A percentile compares a stretch with the other conserved stretches of the same genome.
Conservation (phyloP, 2,797 vertebrate species). For the Gymnothorax javanicus region DNA sequence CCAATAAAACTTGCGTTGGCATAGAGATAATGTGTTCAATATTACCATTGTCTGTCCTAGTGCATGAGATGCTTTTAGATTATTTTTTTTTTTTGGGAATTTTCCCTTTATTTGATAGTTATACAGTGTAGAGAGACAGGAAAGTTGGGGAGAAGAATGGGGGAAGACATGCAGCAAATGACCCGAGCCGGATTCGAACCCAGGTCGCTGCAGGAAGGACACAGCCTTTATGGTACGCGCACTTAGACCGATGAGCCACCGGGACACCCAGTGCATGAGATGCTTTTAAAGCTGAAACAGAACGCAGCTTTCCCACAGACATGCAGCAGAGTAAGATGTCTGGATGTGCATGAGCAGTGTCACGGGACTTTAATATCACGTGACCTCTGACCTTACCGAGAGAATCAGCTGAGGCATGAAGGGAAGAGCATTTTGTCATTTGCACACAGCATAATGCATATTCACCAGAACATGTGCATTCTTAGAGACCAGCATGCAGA, state of each 20-base stretch:
- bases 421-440: slow-evolving; percentile 53
- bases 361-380: slow-evolving; percentile 38
- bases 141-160: no score
- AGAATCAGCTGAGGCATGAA: slow-evolving; percentile 57
- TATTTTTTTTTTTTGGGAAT: no score
- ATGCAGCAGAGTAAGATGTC: slow-evolving; percentile 27
- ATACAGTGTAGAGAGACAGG: no score
- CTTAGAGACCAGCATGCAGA: neutral
- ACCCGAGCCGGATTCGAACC: no score
- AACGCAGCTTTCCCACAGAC: neutral
- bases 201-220: no score
- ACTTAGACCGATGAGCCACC: no score
- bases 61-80: neutral
- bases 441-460: slow-evolving; percentile 23
- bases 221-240: no score
- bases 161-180: no score
- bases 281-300: neutral
- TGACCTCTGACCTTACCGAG: slow-evolving; percentile 45
- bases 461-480: slow-evolving; percentile 1
- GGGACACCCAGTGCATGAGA: slow-evolving; percentile 17
- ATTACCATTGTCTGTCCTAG: neutral
- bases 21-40: neutral
- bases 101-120: no score
- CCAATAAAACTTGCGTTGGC: neutral
- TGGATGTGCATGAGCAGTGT: slow-evolving; percentile 22